Conservation (phyloP, 2,113 vertebrate species). For the Cyanistes caeruleus region DNA sequence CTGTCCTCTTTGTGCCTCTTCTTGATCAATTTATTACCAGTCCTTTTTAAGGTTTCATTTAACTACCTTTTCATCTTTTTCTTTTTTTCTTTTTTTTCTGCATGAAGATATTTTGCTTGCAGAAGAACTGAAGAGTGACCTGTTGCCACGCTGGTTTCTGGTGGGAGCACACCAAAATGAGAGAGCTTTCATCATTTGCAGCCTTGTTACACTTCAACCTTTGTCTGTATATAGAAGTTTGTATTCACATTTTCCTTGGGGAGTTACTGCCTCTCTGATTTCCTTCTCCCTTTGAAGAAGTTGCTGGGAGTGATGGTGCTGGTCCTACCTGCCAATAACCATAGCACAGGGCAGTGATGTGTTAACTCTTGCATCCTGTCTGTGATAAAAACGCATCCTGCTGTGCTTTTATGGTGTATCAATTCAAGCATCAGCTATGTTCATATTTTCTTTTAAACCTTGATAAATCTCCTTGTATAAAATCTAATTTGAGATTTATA, state of each 20-base stretch:
- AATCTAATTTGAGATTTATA: conserved; percentile 45
- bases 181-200: not conserved
- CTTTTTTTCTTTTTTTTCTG: accelerated
- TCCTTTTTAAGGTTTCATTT: not conserved
- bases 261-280: not conserved
- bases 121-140: not conserved
- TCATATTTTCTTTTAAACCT: not conserved
- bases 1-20: not conserved
- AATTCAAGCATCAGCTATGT: not conserved
- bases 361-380: not conserved
- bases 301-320: not conserved
- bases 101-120: not conserved
- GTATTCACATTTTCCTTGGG: not conserved
- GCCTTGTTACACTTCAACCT: not conserved
- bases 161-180: not conserved
- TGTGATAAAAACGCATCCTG: not conserved
- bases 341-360: not conserved
- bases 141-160: not conserved
- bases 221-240: not conserved
- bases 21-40: not conserved
- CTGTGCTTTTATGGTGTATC: accelerated
- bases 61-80: accelerated
- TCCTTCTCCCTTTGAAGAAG: not conserved
- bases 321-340: not conserved
- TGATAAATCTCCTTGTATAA: conserved; percentile 31